These are phyloP conservation scores for Microtus richardsoni DNA, from an alignment of 2,113 vertebrate genomes.

Conservation along the genomic window DNA sequence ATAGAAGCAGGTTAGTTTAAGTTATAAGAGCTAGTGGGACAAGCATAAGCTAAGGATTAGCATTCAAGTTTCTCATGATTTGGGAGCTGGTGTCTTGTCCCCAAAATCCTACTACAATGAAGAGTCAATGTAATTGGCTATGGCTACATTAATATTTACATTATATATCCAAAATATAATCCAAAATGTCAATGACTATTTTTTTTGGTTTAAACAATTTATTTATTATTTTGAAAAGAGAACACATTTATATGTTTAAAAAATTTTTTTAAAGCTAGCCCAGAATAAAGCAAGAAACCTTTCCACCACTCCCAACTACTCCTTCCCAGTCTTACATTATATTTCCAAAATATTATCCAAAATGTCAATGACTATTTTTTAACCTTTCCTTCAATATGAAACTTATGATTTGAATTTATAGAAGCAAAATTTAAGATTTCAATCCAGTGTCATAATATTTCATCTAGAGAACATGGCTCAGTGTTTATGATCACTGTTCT, in stretches of 20 bases:
- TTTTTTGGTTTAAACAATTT: background rate
- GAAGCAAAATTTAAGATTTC: slow-evolving; percentile 15
- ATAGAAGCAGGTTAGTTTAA: background rate
- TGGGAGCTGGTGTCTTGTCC: too few relatives aligned
- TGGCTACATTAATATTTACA: background rate
- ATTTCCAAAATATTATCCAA: background rate
- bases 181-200: background rate
- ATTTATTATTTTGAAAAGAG: slow-evolving; percentile 20
- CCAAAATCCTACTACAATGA: background rate
- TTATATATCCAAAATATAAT: background rate
- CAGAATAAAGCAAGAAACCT: background rate
- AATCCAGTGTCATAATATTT: background rate
- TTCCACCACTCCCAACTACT: background rate
- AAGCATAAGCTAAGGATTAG: too few relatives aligned
- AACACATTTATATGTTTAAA: background rate
- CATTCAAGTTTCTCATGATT: too few relatives aligned
- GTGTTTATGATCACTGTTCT: background rate
- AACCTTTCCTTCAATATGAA: background rate
- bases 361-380: background rate
- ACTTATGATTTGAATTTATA: background rate
- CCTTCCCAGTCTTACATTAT: background rate
- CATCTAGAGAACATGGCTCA: background rate
- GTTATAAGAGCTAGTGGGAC: background rate
- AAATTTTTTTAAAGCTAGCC: background rate
- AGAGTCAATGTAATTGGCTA: background rate